These are phyloP conservation scores for Megalops cyprinoides DNA, from an alignment of 2,797 vertebrate species.

Conservation along the genomic window DNA sequence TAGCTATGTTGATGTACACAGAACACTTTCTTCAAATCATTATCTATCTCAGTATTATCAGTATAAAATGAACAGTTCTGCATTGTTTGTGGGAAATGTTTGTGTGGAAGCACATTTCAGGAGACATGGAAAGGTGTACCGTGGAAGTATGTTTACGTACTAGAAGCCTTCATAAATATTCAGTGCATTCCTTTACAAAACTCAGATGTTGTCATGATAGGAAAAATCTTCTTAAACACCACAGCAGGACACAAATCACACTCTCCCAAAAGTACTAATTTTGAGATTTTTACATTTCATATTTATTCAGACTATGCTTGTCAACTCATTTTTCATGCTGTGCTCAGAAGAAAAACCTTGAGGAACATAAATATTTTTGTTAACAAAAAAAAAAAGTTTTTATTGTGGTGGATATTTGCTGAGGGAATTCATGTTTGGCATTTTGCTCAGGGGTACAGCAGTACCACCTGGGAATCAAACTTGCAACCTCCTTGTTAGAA, in stretches of 20 bases:
- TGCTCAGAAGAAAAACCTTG: constrained; percentile 23
- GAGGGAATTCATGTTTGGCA: too few species aligned
- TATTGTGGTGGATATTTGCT: too few species aligned
- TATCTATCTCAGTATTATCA: too few species aligned
- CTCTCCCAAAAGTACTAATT: constrained; percentile 58
- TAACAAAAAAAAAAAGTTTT: too few species aligned
- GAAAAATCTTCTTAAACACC: constrained; percentile 60
- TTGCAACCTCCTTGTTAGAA: too few species aligned
- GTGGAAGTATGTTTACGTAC: constrained; percentile 18
- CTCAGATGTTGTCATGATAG: constrained; percentile 44
- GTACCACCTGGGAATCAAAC: too few species aligned
- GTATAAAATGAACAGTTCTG: too few species aligned
- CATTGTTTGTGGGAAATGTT: not conserved
- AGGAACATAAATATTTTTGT: not conserved
- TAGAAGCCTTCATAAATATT: constrained; percentile 61
- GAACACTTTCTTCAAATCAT: too few species aligned
- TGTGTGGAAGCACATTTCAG: constrained; percentile 8
- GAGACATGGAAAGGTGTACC: not conserved
- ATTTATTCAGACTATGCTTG: constrained; percentile 60
- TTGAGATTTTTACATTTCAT: constrained; percentile 59
- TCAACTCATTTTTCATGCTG: constrained; percentile 58
- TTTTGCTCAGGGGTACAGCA: too few species aligned
- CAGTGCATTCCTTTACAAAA: constrained; percentile 43
- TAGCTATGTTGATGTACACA: too few species aligned
- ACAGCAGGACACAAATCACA: constrained; percentile 59